Percentiles rank a stretch among this genome's conserved stretches.
phyloP scores from a whole-genome alignment of 2,113 vertebrate species.

The Muntiacus muntjak region DNA sequence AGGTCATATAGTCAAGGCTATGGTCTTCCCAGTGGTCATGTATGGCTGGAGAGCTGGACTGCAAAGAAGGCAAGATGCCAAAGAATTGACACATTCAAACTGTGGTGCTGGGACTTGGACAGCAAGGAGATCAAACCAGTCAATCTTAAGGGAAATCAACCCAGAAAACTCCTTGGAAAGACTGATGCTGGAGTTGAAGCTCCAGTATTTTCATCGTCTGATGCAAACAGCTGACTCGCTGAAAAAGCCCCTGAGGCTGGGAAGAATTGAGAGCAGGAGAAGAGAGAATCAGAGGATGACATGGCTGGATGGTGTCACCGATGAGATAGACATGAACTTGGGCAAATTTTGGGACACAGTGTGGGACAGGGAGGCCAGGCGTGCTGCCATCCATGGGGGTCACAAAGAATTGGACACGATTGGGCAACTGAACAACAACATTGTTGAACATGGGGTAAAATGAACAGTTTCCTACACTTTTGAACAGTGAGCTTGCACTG shows the following conservation, averaged over 20 bases:
- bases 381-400: background rate
- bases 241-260: background rate
- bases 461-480: background rate
- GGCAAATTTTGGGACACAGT: background rate
- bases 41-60: background rate
- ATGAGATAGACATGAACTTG: background rate
- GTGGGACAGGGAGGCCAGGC: background rate
- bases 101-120: background rate
- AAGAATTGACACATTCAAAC: background rate
- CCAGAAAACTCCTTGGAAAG: background rate
- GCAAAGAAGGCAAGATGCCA: background rate
- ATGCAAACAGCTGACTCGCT: background rate
- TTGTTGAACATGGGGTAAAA: background rate
- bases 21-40: background rate
- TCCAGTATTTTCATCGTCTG: background rate
- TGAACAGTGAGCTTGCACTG: background rate
- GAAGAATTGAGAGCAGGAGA: background rate
- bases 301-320: rapidly evolving
- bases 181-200: background rate
- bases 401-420: background rate
- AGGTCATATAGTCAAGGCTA: background rate
- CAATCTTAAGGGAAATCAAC: background rate
- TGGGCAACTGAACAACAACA: background rate
- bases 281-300: background rate
- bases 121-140: background rate